Conservation (phyloP, 2,888 invertebrate species). For the Amblyjoppa proteus region DNA sequence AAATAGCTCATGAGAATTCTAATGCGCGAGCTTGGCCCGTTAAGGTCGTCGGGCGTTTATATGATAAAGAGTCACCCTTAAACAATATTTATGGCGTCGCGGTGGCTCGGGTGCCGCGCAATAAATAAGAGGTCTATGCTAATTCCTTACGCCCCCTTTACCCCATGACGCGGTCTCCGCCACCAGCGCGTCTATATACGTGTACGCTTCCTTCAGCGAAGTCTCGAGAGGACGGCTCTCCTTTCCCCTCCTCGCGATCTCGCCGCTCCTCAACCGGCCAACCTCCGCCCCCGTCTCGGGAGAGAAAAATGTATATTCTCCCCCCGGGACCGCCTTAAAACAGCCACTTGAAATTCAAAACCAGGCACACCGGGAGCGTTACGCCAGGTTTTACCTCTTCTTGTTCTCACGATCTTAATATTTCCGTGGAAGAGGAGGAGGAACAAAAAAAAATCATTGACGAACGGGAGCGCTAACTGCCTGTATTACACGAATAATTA, state of each 20-base stretch:
- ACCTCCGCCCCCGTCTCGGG: conserved; percentile 50
- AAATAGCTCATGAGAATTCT: conserved; percentile 73
- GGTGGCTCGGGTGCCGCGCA: conserved; percentile 71
- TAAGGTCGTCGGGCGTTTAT: conserved; percentile 76
- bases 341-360: conserved; percentile 67
- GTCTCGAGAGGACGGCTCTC: conserved; percentile 58
- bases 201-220: conserved; percentile 36
- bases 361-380: conserved; percentile 43
- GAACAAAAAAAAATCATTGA: conserved; percentile 34
- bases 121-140: conserved; percentile 79
- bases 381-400: conserved; percentile 25
- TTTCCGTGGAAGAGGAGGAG: conserved; percentile 25
- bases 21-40: conserved; percentile 74
- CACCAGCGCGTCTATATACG: conserved; percentile 54
- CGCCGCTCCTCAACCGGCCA: conserved; percentile 65
- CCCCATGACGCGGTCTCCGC: conserved; percentile 48
- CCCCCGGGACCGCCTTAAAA: conserved; percentile 56
- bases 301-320: conserved; percentile 63
- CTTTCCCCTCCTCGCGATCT: conserved; percentile 35
- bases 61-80: conserved; percentile 80
- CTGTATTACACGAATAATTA: conserved; percentile 22
- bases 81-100: conserved; percentile 80
- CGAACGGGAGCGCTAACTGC: conserved; percentile 24
- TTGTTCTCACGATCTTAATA: conserved; percentile 46
- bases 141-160: conserved; percentile 68